Percentiles rank a stretch among this genome's conserved stretches.
phyloP scores from a whole-genome alignment of 1,140 invertebrate genomes.

The Aleiodes sp. region DNA sequence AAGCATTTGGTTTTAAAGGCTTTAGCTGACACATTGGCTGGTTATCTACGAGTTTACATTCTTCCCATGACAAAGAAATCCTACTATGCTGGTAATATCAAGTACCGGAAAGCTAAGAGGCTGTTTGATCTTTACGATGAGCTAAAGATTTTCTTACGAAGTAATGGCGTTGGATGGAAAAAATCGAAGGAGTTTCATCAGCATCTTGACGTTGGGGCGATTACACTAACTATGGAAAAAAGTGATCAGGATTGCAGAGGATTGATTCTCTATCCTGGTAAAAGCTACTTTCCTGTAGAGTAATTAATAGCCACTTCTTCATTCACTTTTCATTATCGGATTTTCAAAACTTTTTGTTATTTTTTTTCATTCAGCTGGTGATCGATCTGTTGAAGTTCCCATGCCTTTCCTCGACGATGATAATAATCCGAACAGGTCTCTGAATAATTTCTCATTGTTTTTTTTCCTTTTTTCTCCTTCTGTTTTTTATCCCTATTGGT shows the following conservation, averaged over 20 bases:
- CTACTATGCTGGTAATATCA: constrained; percentile 70
- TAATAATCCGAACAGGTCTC: constrained; percentile 55
- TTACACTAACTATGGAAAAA: constrained; percentile 37
- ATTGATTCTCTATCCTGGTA: constrained; percentile 48
- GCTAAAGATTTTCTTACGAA: constrained; percentile 67
- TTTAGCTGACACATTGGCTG: constrained; percentile 66
- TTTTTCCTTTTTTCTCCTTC: background rate
- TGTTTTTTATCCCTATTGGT: too few species aligned
- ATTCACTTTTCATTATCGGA: constrained; percentile 5
- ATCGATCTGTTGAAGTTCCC: constrained; percentile 44
- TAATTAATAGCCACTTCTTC: background rate
- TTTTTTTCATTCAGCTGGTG: background rate
- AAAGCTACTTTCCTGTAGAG: constrained; percentile 20
- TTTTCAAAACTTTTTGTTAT: background rate
- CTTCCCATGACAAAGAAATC: constrained; percentile 68
- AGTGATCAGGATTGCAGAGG: constrained; percentile 42
- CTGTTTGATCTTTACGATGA: constrained; percentile 68
- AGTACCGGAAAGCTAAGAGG: constrained; percentile 65
- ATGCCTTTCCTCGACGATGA: constrained; percentile 67
- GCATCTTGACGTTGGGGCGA: constrained; percentile 49
- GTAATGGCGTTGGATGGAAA: constrained; percentile 70
- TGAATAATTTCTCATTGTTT: constrained; percentile 1
- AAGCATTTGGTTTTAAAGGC: constrained; percentile 66
- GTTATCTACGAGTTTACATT: constrained; percentile 67
- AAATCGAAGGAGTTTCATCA: constrained; percentile 54